Percentiles rank a stretch among this genome's conserved stretches.
These are phyloP conservation scores for Zapornia atra DNA, from an alignment of 2,113 vertebrate genomes.

Conservation along the genomic window DNA sequence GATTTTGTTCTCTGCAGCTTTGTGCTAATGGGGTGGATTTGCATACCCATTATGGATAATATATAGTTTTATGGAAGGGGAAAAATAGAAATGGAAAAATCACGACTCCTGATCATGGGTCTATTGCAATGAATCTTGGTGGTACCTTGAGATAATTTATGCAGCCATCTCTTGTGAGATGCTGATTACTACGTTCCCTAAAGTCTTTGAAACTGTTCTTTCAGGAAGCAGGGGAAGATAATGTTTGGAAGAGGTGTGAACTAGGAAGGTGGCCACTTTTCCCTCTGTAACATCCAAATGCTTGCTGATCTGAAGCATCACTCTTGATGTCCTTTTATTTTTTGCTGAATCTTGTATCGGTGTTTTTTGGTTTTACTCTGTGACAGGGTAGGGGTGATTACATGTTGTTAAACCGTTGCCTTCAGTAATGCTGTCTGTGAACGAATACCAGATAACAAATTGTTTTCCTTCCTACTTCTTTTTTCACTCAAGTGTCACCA, in stretches of 20 bases:
- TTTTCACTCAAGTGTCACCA: not conserved
- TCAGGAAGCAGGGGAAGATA: not conserved
- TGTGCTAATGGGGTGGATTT: not conserved
- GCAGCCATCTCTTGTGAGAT: not conserved
- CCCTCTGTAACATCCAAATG: not conserved
- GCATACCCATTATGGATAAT: not conserved
- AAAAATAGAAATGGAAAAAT: not conserved
- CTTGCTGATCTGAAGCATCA: not conserved
- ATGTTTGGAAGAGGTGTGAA: not conserved
- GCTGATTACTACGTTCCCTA: not conserved
- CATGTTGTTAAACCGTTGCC: not conserved
- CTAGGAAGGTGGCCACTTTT: not conserved
- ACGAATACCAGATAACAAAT: not conserved
- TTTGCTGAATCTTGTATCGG: not conserved
- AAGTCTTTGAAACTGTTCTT: not conserved
- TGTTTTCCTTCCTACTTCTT: not conserved
- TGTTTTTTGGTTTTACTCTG: not conserved
- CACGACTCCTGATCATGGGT: not conserved
- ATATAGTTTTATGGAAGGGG: not conserved
- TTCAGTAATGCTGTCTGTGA: not conserved
- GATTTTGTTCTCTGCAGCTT: not conserved
- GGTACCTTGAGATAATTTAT: not conserved
- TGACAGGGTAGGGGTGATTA: not conserved
- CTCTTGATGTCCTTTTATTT: not conserved
- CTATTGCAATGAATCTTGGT: not conserved